Evolutionary conservation across 2,888 invertebrate genomes (phyloP).

Genomic region (Morpho helenor): DNA sequence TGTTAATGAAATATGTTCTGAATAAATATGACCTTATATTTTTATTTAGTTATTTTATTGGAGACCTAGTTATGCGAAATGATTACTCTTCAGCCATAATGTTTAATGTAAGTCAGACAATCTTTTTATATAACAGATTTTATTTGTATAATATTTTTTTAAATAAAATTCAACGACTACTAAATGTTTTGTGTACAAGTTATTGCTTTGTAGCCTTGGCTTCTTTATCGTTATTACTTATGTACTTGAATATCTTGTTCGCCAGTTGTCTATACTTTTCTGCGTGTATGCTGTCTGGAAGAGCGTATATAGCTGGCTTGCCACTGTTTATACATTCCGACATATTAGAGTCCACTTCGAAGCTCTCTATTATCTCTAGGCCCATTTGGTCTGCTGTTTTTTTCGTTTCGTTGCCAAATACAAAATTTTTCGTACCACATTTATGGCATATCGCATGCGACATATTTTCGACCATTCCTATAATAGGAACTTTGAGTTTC

Average conservation of each 20-base stretch:
- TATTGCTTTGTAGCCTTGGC: slow-evolving; percentile 48
- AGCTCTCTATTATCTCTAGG: slow-evolving; percentile 82
- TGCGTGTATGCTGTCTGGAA: slow-evolving; percentile 77
- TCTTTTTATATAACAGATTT: slow-evolving; percentile 39
- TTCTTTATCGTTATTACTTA: slow-evolving; percentile 54
- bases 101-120: slow-evolving; percentile 34
- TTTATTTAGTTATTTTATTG: slow-evolving; percentile 40
- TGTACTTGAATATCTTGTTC: slow-evolving; percentile 66
- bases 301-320: slow-evolving; percentile 84
- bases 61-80: slow-evolving; percentile 18
- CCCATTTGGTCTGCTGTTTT: slow-evolving; percentile 82
- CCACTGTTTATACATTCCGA: slow-evolving; percentile 85
- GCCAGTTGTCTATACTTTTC: slow-evolving; percentile 68
- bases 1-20: slow-evolving; percentile 45
- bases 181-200: slow-evolving; percentile 29
- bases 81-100: slow-evolving; percentile 30
- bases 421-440: slow-evolving; percentile 84
- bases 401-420: slow-evolving; percentile 85
- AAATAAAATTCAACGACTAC: slow-evolving; percentile 48
- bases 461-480: slow-evolving; percentile 97
- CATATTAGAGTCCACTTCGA: slow-evolving; percentile 86
- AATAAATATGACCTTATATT: slow-evolving; percentile 61
- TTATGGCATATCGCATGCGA: slow-evolving; percentile 86
- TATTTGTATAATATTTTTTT: slow-evolving; percentile 47
- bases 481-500: slow-evolving; percentile 88